Evolutionary conservation across 2,113 vertebrate species (phyloP), one percentile per base, ranked within the genome.

Genomic region (Xerus inauris): DNA sequence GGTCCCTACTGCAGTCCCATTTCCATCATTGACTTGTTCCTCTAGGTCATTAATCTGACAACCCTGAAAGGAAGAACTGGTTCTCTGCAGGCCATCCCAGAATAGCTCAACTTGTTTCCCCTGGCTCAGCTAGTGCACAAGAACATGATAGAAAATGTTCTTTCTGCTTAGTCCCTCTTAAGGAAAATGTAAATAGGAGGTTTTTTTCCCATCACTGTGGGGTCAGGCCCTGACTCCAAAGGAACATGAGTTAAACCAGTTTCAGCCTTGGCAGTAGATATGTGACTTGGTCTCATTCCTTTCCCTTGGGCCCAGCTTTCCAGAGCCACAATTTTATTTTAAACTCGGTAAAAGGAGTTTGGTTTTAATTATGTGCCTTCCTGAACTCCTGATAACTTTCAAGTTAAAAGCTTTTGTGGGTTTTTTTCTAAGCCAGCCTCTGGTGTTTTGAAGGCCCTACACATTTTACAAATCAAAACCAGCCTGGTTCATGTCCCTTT

Each of bases 351-450:
- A 2, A 3, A 97, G 80, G 88, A 97, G 90, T 94, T 97, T 97
- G 98, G 95, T 95, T 98, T 98, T 96, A 97, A 98, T 98, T 97
- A 97, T 51, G 91, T 87, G 76, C 76, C 82, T 97, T 82, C 22
- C 92, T 95, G 62, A 98, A 81, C 96, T 97, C 92, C 59, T 22
- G 91, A 96, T 97, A 98, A 97, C 97, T 98, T 97, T 91, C 35
- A 92, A 87, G 93, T 95, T 89, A 91, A 81, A 95, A 95, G 84
- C 93, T 97, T 96, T 87, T 59, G 89, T 94, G 75, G 75, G 87
- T 35, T 77, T 8, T 96, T 95, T 96, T 94, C 81, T 80, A 96
- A 97, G 91, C 84, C 96, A 96, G 81, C 71, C 73, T 98, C 87
- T 97, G 90, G 95, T 96, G 81, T 94, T 98, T 72, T 75, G 0